These are phyloP conservation scores for Aphelenchoides avenae DNA, from an alignment of 1,140 invertebrate genomes.

Conservation along the genomic window DNA sequence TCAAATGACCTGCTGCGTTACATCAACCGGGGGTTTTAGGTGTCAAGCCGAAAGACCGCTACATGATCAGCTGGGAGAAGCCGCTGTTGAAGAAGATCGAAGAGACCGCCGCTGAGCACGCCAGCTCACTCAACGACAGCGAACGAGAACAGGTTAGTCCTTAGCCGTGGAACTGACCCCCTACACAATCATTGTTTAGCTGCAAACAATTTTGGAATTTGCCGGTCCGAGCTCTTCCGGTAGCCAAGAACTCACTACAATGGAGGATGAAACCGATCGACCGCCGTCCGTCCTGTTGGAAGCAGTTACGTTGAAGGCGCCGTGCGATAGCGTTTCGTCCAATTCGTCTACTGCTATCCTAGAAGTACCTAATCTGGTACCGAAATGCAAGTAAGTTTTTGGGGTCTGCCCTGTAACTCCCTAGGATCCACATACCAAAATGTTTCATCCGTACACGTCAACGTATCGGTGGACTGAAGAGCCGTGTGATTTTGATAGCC, in stretches of 20 bases:
- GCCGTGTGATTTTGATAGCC: too few species aligned
- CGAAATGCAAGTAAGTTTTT: too few species aligned
- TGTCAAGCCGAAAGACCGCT: constrained; percentile 55
- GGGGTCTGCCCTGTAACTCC: too few species aligned
- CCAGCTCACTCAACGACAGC: constrained; percentile 53
- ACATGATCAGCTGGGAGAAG: constrained; percentile 59
- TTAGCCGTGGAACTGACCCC: not conserved
- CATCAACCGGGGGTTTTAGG: too few species aligned
- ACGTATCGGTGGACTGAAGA: too few species aligned
- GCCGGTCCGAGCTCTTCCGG: constrained; percentile 53
- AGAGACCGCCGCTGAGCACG: constrained; percentile 58
- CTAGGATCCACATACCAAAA: too few species aligned
- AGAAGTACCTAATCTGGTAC: too few species aligned
- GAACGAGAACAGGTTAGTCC: constrained; percentile 50
- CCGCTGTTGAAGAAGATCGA: constrained; percentile 56
- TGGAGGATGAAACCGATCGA: constrained; percentile 48
- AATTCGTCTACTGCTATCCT: too few species aligned
- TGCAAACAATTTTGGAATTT: constrained; percentile 57
- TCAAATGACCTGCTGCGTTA: too few species aligned
- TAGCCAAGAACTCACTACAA: constrained; percentile 47
- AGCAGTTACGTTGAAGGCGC: constrained; percentile 48
- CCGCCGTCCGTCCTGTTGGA: constrained; percentile 55
- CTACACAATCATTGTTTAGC: constrained; percentile 39
- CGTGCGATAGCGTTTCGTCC: too few species aligned
- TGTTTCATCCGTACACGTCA: too few species aligned